These are phyloP conservation scores for Vannuccia rotundouncinata DNA, from an alignment of 2,888 invertebrate genomes.

Conservation along the genomic window DNA sequence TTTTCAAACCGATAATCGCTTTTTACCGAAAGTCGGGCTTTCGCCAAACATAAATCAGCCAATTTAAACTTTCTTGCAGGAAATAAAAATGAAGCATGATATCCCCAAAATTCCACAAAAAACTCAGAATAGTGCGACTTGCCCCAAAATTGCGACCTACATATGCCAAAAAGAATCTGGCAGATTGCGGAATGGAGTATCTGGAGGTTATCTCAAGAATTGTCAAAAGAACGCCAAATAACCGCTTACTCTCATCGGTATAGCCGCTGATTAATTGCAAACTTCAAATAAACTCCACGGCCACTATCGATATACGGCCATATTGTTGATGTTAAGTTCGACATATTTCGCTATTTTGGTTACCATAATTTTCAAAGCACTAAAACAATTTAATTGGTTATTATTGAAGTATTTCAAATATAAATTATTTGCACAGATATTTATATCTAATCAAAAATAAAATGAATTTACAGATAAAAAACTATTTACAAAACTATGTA, in stretches of 20 bases:
- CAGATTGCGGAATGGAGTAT: not conserved
- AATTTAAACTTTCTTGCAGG: constrained; percentile 9
- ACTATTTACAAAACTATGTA: too few relatives aligned
- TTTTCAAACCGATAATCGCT: not conserved
- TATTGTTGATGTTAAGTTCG: too few relatives aligned
- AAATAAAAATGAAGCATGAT: not conserved
- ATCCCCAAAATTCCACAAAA: constrained; percentile 1
- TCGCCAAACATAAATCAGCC: constrained; percentile 11
- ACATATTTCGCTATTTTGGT: too few relatives aligned
- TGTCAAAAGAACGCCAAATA: not conserved
- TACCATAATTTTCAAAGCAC: too few relatives aligned
- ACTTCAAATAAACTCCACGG: not conserved
- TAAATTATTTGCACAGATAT: too few relatives aligned
- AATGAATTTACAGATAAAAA: too few relatives aligned
- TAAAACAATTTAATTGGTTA: too few relatives aligned
- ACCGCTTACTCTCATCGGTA: not conserved
- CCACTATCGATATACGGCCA: not conserved
- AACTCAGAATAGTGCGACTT: not conserved
- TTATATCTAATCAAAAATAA: too few relatives aligned
- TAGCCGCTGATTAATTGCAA: not conserved
- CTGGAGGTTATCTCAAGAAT: not conserved
- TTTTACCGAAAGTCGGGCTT: not conserved
- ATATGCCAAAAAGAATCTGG: not conserved
- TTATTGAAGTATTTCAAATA: too few relatives aligned
- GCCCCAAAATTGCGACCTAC: not conserved